These are phyloP conservation scores for Sciurus niger DNA, from an alignment of 2,113 vertebrate species.

Conservation along the genomic window DNA sequence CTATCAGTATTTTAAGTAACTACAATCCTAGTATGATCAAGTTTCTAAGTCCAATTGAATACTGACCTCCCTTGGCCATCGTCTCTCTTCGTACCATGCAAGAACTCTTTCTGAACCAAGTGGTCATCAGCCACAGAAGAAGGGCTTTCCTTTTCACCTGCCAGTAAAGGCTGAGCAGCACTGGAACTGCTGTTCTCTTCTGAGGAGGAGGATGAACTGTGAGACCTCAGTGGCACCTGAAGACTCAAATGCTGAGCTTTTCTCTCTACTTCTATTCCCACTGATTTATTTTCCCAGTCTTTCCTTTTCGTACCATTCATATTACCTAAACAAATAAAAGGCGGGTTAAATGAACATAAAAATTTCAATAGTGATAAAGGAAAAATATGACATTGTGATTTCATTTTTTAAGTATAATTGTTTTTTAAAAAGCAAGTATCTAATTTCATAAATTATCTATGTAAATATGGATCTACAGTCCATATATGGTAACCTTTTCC, in stretches of 20 bases:
- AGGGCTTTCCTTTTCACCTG: slow-evolving; percentile 94
- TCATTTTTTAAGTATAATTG: neutral
- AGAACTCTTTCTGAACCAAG: slow-evolving; percentile 86
- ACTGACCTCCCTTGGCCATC: slow-evolving; percentile 92
- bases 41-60: neutral
- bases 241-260: slow-evolving; percentile 94
- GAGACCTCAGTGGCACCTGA: slow-evolving; percentile 94
- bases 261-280: slow-evolving; percentile 92
- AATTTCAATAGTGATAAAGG: neutral
- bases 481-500: neutral
- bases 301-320: slow-evolving; percentile 90
- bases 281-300: slow-evolving; percentile 91
- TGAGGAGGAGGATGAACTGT: slow-evolving; percentile 96
- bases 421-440: neutral
- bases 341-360: slow-evolving; percentile 3
- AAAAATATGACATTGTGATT: slow-evolving; percentile 2
- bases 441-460: neutral
- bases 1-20: neutral
- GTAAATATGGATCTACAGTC: neutral
- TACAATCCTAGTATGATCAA: neutral
- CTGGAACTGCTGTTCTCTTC: slow-evolving; percentile 97
- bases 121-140: slow-evolving; percentile 92
- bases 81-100: slow-evolving; percentile 88
- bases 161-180: slow-evolving; percentile 95
- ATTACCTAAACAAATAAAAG: slow-evolving; percentile 87